A percentile compares a stretch with the other conserved stretches of the same genome.
These are phyloP conservation scores for Henicopernis longicauda DNA, from an alignment of 2,113 vertebrate species.

Conservation along the genomic window DNA sequence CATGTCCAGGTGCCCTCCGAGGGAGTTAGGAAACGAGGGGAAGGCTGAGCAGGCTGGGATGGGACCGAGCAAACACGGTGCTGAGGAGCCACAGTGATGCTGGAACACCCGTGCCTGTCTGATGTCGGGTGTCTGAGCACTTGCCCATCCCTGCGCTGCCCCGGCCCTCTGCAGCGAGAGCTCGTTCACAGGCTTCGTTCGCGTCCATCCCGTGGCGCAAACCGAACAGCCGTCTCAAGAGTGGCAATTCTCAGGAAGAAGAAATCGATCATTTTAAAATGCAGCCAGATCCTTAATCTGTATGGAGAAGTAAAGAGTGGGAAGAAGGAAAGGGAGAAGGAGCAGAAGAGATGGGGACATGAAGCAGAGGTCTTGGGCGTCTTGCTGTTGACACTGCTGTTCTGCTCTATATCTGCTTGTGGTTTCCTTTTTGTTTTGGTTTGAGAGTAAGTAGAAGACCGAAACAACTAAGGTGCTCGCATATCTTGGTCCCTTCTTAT, in stretches of 20 bases:
- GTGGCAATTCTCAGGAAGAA: neutral
- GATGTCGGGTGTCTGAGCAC: neutral
- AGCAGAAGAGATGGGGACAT: neutral
- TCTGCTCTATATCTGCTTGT: neutral
- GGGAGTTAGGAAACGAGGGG: neutral
- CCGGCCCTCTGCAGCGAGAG: neutral
- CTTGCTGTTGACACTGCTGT: neutral
- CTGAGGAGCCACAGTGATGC: neutral
- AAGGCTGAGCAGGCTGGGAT: neutral
- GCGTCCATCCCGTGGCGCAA: neutral
- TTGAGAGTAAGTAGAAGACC: neutral
- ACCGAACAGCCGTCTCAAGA: neutral
- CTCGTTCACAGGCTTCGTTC: neutral
- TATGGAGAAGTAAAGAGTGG: neutral
- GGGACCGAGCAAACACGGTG: neutral
- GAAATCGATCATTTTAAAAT: neutral
- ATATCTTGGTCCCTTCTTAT: neutral
- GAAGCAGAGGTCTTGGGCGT: neutral
- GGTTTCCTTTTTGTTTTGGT: neutral
- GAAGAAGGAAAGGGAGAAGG: neutral
- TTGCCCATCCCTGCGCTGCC: neutral
- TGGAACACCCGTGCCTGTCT: neutral
- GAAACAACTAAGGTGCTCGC: neutral
- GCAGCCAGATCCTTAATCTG: neutral
- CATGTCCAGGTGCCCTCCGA: neutral